These are phyloP conservation scores for Drosophila pectinifera DNA, from an alignment of 1,140 invertebrate genomes.

Conservation along the genomic window DNA sequence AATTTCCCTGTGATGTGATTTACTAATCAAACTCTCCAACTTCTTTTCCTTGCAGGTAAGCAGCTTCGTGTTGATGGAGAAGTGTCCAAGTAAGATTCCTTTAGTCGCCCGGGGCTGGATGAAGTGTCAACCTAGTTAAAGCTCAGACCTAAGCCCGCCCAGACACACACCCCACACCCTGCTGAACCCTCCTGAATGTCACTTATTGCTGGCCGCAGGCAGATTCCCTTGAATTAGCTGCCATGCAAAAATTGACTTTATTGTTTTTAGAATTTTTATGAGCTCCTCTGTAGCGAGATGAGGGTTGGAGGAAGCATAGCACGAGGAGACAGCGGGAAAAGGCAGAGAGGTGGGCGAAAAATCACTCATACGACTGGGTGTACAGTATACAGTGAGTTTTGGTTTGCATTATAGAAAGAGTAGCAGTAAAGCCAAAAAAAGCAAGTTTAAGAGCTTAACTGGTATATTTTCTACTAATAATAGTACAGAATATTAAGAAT, in stretches of 20 bases:
- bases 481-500: too few relatives aligned
- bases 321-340: too few relatives aligned
- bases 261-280: conserved; percentile 75
- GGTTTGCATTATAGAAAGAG: neutral
- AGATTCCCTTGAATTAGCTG: conserved; percentile 59
- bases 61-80: neutral
- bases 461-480: too few relatives aligned
- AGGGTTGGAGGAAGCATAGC: neutral
- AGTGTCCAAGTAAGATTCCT: conserved; percentile 23
- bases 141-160: conserved; percentile 3
- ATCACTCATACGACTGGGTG: conserved; percentile 44
- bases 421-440: too few relatives aligned
- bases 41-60: conserved; percentile 21
- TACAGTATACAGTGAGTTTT: conserved; percentile 3
- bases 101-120: conserved; percentile 20
- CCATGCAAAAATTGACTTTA: conserved; percentile 72
- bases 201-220: conserved; percentile 36
- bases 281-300: conserved; percentile 23
- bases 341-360: conserved; percentile 21
- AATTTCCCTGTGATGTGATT: conserved; percentile 1
- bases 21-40: conserved; percentile 15
- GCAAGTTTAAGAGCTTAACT: too few relatives aligned
- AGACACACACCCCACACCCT: neutral
- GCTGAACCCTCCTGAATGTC: neutral
- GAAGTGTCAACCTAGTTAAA: conserved; percentile 58